Base-by-base conservation (phyloP, 2,797 vertebrate species). In the Eupleurogrammus muticus region DNA sequence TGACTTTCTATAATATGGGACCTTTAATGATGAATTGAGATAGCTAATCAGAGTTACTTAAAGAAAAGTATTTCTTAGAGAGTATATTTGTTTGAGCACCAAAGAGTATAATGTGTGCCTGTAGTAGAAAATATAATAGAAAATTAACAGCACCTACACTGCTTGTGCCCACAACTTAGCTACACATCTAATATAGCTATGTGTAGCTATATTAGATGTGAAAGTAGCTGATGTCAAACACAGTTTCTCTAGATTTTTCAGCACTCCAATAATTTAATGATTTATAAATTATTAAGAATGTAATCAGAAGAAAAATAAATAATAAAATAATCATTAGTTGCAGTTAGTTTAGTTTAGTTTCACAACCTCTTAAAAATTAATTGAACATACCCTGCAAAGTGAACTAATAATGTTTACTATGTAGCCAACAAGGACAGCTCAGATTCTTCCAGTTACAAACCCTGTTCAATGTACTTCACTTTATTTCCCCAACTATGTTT, bases 401-500 rank as follows among this genome's bases (percentile, higher is more conserved):
- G 5, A 28, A 35, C 14, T 54, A 5, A 3, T 66, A 5, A 24
- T 40, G 56, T 34, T 53, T n/a, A 35, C 23, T 5, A 5, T 19
- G 38, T 17, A 52, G 49, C 21, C 17, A 49, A 34, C 6, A 21
- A 12, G 36, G 19, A 28, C 8, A 16, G 19, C 21, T 48, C 23
- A 16, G 20, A n/a, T 38, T 16, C 16, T 42, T 42, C 5, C 9
- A 28, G 21, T 24, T 16, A 14, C 49, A 19, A 51, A 21, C 3
- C 6, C 1, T 11, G n/a, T 35, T 42, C 19, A 3, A 49, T 5
- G 7, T 28, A 23, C 34, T 21, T 35, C 32, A 70, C 50, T 20
- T 56, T 4, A 48, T 35, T 59, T 53, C 34, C 48, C 40, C 23
- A 16, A 65, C 17, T 70, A 17, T 51, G 23, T 66, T 42, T 72